A percentile compares a stretch with the other conserved stretches of the same genome.
These are phyloP conservation scores for Lindbergichthys nudifrons DNA, from an alignment of 2,797 vertebrate genomes.

Conservation along the genomic window DNA sequence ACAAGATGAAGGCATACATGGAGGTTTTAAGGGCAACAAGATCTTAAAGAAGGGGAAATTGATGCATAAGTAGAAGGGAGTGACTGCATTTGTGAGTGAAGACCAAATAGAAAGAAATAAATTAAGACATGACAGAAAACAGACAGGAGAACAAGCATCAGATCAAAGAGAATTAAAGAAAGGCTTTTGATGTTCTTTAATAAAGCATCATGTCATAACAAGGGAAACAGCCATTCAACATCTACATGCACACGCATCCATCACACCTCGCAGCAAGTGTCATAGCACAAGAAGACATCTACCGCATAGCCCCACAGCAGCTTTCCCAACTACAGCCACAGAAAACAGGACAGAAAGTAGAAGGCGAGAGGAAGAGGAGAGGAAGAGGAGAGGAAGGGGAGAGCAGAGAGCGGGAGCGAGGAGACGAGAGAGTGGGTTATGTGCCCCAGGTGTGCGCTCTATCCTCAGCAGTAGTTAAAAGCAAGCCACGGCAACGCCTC, in stretches of 20 bases:
- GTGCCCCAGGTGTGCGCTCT: slow-evolving; percentile 77
- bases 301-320: background rate
- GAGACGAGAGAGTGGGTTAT: slow-evolving; percentile 42
- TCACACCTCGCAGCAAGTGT: slow-evolving; percentile 42
- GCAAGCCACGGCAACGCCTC: slow-evolving; percentile 62
- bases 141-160: slow-evolving; percentile 43
- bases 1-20: slow-evolving; percentile 49
- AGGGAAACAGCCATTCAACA: slow-evolving; percentile 16
- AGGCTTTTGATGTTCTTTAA: slow-evolving; percentile 54
- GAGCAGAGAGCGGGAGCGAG: background rate
- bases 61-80: background rate
- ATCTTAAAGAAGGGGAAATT: slow-evolving; percentile 7
- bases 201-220: slow-evolving; percentile 58
- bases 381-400: slow-evolving; percentile 1
- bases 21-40: slow-evolving; percentile 32
- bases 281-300: slow-evolving; percentile 23
- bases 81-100: slow-evolving; percentile 16
- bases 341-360: slow-evolving; percentile 9
- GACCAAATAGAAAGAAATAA: slow-evolving; percentile 10
- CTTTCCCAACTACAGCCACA: slow-evolving; percentile 17
- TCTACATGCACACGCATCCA: slow-evolving; percentile 12
- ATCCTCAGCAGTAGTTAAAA: slow-evolving; percentile 77
- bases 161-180: slow-evolving; percentile 52
- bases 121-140: slow-evolving; percentile 38
- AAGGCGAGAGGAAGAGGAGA: slow-evolving; percentile 40